These are phyloP conservation scores for Lasioglossum baleicum DNA, from an alignment of 1,140 invertebrate species.

Conservation along the genomic window DNA sequence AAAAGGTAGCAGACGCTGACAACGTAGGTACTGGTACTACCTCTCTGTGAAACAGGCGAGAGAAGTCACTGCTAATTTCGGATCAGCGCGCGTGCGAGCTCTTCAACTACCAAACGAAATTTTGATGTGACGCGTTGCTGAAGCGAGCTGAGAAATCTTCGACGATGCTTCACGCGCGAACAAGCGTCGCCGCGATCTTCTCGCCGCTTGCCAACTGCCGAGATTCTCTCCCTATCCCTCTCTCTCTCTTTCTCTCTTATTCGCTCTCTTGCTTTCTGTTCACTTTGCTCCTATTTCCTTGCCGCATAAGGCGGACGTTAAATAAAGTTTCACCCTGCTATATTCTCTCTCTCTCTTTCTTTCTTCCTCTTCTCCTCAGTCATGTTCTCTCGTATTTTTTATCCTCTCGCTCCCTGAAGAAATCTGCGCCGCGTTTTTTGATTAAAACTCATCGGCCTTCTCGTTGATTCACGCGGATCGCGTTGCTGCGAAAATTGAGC, in stretches of 20 bases:
- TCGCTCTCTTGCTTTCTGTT: background rate
- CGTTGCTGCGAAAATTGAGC: too few species aligned
- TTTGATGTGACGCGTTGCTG: background rate
- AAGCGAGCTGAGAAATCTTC: background rate
- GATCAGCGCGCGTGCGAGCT: background rate
- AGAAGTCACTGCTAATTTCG: background rate
- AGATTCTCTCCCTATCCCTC: background rate
- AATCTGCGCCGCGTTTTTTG: constrained; percentile 19
- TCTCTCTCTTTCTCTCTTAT: background rate
- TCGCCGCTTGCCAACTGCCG: constrained; percentile 4
- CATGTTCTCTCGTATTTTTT: background rate
- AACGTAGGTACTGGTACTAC: background rate
- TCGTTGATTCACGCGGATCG: background rate
- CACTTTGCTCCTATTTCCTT: background rate
- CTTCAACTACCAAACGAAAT: background rate
- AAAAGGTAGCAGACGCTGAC: background rate
- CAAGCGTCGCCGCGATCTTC: background rate
- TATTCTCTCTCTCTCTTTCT: background rate
- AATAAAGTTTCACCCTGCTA: background rate
- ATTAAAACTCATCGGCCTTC: constrained; percentile 39
- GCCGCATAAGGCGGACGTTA: constrained; percentile 2
- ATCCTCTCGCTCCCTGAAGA: constrained; percentile 23
- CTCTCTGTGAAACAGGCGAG: background rate
- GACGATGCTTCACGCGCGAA: background rate
- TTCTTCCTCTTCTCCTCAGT: too few species aligned